A percentile compares a stretch with the other conserved stretches of the same genome.
phyloP scores from a whole-genome alignment of 2,888 invertebrate species.

The Lasioglossum vierecki region DNA sequence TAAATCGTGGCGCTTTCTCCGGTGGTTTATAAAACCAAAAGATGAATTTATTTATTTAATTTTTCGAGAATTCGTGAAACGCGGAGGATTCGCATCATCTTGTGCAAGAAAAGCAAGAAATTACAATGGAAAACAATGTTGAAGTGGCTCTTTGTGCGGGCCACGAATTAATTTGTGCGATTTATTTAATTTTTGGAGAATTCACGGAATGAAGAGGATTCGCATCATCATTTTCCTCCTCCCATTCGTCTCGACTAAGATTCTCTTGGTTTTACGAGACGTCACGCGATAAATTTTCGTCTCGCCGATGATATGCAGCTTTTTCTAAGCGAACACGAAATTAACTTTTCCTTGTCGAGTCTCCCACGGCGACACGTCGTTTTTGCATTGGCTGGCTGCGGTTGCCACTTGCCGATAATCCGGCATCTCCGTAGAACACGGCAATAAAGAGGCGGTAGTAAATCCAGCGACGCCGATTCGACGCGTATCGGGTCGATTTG shows the following conservation, averaged over 20 bases:
- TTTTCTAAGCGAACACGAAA: neutral
- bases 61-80: too few relatives aligned
- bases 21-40: too few relatives aligned
- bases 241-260: neutral
- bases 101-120: too few relatives aligned
- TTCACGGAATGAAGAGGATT: neutral
- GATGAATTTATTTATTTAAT: too few relatives aligned
- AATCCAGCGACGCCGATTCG: conserved; percentile 26
- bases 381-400: neutral
- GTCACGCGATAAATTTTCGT: conserved; percentile 9
- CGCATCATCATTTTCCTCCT: neutral
- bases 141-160: too few relatives aligned
- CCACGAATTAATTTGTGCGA: too few relatives aligned
- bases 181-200: neutral
- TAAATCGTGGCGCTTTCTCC: too few relatives aligned
- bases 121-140: too few relatives aligned
- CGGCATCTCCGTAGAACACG: conserved; percentile 21
- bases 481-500: conserved; percentile 22
- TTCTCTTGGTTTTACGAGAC: neutral
- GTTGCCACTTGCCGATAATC: conserved; percentile 24
- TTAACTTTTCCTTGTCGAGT: conserved; percentile 15
- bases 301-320: neutral
- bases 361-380: conserved; percentile 3
- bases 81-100: too few relatives aligned
- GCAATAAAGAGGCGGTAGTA: conserved; percentile 31